These are phyloP conservation scores for Papilio polyxenes DNA, from an alignment of 1,140 invertebrate genomes.

Conservation along the genomic window DNA sequence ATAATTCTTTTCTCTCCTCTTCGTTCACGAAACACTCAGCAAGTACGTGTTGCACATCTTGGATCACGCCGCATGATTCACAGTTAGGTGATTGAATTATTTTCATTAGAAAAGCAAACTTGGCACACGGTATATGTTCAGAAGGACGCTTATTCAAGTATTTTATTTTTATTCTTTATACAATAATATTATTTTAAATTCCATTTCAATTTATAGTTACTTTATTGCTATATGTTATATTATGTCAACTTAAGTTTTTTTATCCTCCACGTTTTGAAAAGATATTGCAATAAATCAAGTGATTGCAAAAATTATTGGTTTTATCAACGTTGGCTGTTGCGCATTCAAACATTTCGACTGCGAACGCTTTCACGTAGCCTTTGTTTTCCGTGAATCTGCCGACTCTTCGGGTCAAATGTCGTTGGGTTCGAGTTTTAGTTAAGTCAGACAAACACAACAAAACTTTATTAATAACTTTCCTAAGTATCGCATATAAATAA, in stretches of 20 bases:
- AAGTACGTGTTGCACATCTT: background rate
- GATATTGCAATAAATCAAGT: constrained; percentile 29
- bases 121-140: background rate
- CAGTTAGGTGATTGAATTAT: background rate
- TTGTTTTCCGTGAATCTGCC: constrained; percentile 31
- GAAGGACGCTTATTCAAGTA: background rate
- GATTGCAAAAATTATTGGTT: constrained; percentile 36
- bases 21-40: background rate
- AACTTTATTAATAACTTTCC: background rate
- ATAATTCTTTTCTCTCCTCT: background rate
- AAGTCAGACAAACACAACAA: background rate
- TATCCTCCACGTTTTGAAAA: background rate
- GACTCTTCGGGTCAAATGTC: constrained; percentile 5
- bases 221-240: background rate
- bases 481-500: background rate
- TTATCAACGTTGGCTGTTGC: constrained; percentile 36
- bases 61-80: background rate
- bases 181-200: background rate
- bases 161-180: too few species aligned
- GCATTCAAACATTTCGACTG: constrained; percentile 5
- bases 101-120: background rate
- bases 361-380: constrained; percentile 36
- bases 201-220: background rate
- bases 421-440: background rate
- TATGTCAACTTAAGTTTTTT: background rate